These are phyloP conservation scores for Leptobrachium leishanense DNA, from an alignment of 2,113 vertebrate species.

Conservation along the genomic window DNA sequence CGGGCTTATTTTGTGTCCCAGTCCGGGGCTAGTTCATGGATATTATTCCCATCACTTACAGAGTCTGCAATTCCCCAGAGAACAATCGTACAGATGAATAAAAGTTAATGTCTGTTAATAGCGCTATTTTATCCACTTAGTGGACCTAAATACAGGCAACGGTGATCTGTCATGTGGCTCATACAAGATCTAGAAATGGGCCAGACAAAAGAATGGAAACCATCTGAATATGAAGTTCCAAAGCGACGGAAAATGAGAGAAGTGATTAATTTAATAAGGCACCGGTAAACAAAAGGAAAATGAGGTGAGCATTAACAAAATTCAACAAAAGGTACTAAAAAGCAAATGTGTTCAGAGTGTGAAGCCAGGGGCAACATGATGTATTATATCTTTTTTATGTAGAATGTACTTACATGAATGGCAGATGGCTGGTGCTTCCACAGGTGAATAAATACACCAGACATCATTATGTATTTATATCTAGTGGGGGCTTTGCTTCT, in stretches of 20 bases:
- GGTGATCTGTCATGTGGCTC: neutral
- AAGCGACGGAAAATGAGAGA: neutral
- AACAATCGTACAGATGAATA: neutral
- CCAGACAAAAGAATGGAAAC: neutral
- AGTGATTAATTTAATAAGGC: neutral
- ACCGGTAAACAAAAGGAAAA: conserved; percentile 1
- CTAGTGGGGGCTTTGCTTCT: neutral
- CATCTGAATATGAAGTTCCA: neutral
- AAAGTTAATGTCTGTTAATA: neutral
- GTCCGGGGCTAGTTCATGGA: too few relatives aligned
- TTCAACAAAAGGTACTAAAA: neutral
- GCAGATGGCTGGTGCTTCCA: neutral
- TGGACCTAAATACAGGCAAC: neutral
- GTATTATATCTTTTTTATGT: neutral
- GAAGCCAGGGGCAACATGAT: too few relatives aligned
- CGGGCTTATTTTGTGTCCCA: too few relatives aligned
- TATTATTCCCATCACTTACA: neutral
- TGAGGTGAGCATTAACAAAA: neutral
- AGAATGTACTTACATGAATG: neutral
- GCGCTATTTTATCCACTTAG: neutral
- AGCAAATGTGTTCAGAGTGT: too few relatives aligned
- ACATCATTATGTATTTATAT: neutral
- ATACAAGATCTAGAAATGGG: neutral
- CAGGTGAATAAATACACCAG: neutral
- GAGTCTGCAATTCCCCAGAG: neutral